phyloP scores from a whole-genome alignment of 1,140 invertebrate species.

The Ectropis grisescens region DNA sequence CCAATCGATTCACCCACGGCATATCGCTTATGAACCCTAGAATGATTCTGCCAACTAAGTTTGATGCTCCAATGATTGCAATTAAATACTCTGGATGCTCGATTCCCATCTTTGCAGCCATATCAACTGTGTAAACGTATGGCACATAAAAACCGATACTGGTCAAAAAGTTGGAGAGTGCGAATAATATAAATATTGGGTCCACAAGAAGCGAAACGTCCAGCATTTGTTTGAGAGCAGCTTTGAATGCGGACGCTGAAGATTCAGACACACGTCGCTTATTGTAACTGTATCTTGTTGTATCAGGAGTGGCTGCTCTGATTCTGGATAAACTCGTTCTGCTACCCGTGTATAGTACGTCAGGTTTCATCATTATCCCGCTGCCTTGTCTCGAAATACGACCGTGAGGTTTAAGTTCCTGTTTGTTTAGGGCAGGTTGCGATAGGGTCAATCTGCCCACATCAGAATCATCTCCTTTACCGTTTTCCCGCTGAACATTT shows the following conservation, averaged over 20 bases:
- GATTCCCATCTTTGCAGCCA: constrained; percentile 74
- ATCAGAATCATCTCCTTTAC: constrained; percentile 52
- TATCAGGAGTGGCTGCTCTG: constrained; percentile 55
- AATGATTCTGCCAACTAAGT: constrained; percentile 89
- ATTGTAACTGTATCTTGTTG: constrained; percentile 29
- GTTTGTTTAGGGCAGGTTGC: constrained; percentile 74
- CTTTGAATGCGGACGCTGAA: constrained; percentile 72
- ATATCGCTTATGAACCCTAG: constrained; percentile 90
- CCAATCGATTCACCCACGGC: constrained; percentile 87
- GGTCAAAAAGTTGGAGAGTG: constrained; percentile 94
- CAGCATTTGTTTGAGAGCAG: constrained; percentile 86
- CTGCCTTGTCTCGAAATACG: constrained; percentile 66
- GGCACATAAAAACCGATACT: constrained; percentile 97
- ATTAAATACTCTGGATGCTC: constrained; percentile 75
- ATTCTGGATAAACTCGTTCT: constrained; percentile 72
- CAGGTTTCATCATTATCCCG: constrained; percentile 86
- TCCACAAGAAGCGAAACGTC: constrained; percentile 88
- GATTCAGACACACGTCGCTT: constrained; percentile 69
- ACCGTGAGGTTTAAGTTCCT: too few species aligned
- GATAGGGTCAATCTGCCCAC: constrained; percentile 73
- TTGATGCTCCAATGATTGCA: constrained; percentile 86
- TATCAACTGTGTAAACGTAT: constrained; percentile 85
- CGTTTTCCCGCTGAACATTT: constrained; percentile 53
- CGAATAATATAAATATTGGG: constrained; percentile 91
- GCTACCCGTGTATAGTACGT: constrained; percentile 90